Base-by-base conservation (phyloP, 2,888 invertebrate species). In the Uloborus plumipes region DNA sequence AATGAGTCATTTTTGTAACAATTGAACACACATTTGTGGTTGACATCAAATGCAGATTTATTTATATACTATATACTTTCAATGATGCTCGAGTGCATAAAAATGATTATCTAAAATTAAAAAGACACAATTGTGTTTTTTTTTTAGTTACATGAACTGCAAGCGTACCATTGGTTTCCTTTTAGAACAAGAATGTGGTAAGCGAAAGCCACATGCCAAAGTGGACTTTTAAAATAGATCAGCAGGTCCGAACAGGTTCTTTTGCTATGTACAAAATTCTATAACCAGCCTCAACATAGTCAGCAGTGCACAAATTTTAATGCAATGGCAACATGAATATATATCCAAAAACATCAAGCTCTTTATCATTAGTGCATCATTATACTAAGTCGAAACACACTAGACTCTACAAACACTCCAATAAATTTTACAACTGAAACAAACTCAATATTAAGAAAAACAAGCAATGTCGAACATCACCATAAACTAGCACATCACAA, bases 341-440 rank as follows among this genome's bases (percentile, higher is more conserved):
- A 81, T 81, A 81, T 81, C 73, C 80, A 82, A 82, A 78, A 82
- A 82, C 81, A 82, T 82, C 81, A 82, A 82, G 81, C 81, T 82
- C 81, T 82, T 82, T 81, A 75, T 81, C 76, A 70, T 82, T 82
- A 82, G 81, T 82, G 81, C 81, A 76, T 74, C 58, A 75, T 82
- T 82, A 66, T 76, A 71, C 81, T 76, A 82, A 70, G 64, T 82
- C 70, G 59, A 76, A 82, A 76, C 66, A 76, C 76, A 72, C 81
- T 82, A 76, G 75, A 76, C 51, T 82, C 76, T 82, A 82, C 81
- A 71, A 82, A 82, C 81, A 82, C 66, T 82, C 81, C 76, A 82
- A 76, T 59, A 76, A 71, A 61, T 76, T 76, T 58, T 71, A 82
- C 71, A 82, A 76, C 81, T 76, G 61, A 81, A 81, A 82, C 26